Evolutionary conservation across 2,113 vertebrate species (phyloP).

Genomic region (Neoarius graeffei): DNA sequence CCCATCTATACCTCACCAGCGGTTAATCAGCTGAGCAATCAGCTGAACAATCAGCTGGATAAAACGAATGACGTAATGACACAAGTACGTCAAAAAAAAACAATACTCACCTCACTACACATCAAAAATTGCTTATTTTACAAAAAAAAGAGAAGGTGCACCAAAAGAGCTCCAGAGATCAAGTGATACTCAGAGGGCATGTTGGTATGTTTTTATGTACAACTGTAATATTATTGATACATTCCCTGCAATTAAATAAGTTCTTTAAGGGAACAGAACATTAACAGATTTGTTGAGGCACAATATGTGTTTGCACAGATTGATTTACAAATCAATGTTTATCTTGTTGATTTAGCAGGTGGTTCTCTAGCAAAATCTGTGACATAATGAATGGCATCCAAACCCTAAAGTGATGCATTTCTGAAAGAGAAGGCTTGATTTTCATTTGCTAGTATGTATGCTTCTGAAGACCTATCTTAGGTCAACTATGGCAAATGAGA

Average conservation of each 20-base stretch:
- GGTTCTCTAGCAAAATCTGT: neutral
- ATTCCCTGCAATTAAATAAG: neutral
- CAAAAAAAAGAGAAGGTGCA: neutral
- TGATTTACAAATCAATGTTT: neutral
- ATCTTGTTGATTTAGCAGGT: neutral
- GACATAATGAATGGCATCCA: neutral
- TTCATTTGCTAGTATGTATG: neutral
- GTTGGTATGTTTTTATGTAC: neutral
- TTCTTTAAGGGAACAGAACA: neutral
- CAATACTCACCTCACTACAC: no score
- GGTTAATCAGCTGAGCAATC: no score
- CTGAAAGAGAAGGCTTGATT: neutral
- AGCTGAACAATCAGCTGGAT: no score
- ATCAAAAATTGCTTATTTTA: no score
- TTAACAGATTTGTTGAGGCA: neutral
- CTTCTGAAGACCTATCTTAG: neutral
- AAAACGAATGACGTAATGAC: no score
- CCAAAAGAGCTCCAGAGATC: neutral
- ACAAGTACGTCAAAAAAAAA: no score
- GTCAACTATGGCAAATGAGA: neutral
- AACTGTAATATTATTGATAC: no score
- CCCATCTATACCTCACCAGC: no score
- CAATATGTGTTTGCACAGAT: neutral
- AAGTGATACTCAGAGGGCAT: neutral
- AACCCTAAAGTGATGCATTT: neutral